Evolutionary conservation across 2,888 invertebrate species (phyloP).

Genomic region (Spicauda simplicius): DNA sequence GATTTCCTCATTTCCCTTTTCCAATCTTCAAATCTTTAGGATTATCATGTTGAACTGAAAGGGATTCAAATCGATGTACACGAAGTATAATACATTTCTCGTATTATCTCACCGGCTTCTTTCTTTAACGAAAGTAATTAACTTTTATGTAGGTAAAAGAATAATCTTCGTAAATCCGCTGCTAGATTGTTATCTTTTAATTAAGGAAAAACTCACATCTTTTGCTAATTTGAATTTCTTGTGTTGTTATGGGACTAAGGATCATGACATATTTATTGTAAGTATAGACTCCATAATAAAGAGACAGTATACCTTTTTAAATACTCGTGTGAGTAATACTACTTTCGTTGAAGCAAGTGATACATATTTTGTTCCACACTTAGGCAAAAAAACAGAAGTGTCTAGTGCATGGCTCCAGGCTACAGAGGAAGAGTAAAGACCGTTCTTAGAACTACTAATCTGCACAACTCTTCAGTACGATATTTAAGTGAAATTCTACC

Average conservation of each 20-base stretch:
- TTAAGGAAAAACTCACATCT: not conserved
- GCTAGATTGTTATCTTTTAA: not conserved
- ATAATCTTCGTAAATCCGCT: not conserved
- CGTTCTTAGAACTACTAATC: no score
- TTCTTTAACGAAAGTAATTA: not conserved
- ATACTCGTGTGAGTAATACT: no score
- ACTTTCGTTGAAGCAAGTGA: no score
- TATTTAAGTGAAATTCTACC: no score
- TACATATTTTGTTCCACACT: no score
- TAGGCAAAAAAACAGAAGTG: no score
- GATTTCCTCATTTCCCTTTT: slow-evolving; percentile 25
- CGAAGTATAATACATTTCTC: not conserved
- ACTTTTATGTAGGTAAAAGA: not conserved
- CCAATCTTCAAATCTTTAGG: slow-evolving; percentile 15
- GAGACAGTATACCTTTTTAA: no score
- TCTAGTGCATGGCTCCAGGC: no score
- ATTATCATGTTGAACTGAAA: slow-evolving; percentile 15
- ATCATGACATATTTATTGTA: no score
- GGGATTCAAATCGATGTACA: slow-evolving; percentile 8
- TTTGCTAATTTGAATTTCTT: not conserved
- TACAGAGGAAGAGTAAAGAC: no score
- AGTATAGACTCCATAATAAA: no score
- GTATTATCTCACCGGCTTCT: not conserved
- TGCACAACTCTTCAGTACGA: no score
- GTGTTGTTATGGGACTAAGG: not conserved